phyloP scores from a whole-genome alignment of 2,797 vertebrate genomes.

The Caiman crocodilus region DNA sequence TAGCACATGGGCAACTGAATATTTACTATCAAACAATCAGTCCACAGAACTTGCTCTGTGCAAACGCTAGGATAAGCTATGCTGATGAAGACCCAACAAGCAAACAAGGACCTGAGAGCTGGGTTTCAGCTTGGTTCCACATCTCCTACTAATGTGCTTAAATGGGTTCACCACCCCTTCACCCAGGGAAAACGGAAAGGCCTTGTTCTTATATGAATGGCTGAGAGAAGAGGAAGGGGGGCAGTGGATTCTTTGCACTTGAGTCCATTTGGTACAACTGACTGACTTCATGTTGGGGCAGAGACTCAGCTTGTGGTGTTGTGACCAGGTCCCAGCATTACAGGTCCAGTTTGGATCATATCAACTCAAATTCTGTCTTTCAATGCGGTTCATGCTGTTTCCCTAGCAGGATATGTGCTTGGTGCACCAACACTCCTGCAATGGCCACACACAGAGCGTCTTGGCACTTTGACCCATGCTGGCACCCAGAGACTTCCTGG shows the following conservation, averaged over 20 bases:
- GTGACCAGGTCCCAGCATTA: rapidly evolving
- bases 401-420: not conserved
- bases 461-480: not conserved
- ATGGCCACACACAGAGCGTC: not conserved
- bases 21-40: not conserved
- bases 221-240: not conserved
- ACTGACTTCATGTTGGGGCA: not conserved
- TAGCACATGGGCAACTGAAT: not conserved
- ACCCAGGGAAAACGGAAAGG: no score
- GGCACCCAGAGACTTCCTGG: not conserved
- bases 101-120: no score
- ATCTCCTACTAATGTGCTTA: no score
- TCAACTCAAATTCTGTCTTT: not conserved
- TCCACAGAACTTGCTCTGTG: not conserved
- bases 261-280: no score
- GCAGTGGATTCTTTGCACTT: not conserved
- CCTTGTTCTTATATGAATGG: no score
- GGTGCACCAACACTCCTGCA: not conserved
- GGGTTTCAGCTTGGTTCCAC: no score
- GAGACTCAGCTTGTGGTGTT: rapidly evolving
- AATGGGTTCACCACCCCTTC: no score
- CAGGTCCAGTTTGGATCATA: rapidly evolving
- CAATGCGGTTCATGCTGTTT: not conserved
- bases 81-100: no score
- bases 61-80: rapidly evolving